These are phyloP conservation scores for Labrus mixtus DNA, from an alignment of 2,113 vertebrate genomes.

Conservation along the genomic window DNA sequence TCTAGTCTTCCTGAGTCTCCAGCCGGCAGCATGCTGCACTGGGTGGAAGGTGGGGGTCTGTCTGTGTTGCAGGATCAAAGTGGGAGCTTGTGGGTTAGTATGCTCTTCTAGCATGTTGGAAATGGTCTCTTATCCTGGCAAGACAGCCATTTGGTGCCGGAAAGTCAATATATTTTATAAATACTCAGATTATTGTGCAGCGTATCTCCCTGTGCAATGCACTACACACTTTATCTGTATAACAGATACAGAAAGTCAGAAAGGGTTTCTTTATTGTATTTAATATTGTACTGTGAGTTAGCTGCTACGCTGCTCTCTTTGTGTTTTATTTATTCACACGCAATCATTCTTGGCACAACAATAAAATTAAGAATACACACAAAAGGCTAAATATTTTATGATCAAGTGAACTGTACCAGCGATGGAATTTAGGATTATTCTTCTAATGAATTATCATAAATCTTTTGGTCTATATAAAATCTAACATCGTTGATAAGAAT, in stretches of 20 bases:
- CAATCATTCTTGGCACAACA: neutral
- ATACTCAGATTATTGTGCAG: neutral
- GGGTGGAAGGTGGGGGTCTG: slow-evolving; percentile 60
- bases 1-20: slow-evolving; percentile 49
- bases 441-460: neutral
- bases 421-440: too few species aligned
- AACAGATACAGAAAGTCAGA: too few species aligned
- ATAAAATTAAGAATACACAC: neutral
- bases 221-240: too few species aligned
- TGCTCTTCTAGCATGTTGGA: slow-evolving; percentile 15
- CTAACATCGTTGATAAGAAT: too few species aligned
- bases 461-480: neutral
- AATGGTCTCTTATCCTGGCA: neutral
- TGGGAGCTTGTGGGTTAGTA: slow-evolving; percentile 26
- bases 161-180: slow-evolving; percentile 1
- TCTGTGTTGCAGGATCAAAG: slow-evolving; percentile 60
- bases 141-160: neutral
- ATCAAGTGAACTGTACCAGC: neutral
- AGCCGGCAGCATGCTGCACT: slow-evolving; percentile 45
- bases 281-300: neutral
- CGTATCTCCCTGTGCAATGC: neutral
- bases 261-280: neutral
- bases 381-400: neutral
- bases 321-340: neutral
- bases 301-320: neutral